Evolutionary conservation across 1,140 invertebrate species (phyloP).

Genomic region (Zaprionus gabonicus): DNA sequence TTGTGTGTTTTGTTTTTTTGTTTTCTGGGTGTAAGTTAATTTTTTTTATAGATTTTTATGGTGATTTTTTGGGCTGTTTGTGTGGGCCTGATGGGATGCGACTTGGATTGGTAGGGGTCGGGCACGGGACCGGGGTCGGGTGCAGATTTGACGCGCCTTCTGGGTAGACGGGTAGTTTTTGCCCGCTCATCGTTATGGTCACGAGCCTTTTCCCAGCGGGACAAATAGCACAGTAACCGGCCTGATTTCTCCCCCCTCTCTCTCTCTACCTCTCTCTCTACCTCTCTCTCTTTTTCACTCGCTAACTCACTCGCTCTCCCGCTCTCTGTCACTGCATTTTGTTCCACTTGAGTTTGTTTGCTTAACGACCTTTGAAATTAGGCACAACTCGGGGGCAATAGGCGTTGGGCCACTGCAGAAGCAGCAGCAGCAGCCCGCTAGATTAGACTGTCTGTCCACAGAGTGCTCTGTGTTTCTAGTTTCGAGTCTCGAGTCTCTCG

Average conservation of each 20-base stretch:
- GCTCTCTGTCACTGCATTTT: constrained; percentile 60
- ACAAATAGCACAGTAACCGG: constrained; percentile 11
- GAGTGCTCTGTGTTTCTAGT: not conserved
- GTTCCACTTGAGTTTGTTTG: constrained; percentile 84
- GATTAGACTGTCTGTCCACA: constrained; percentile 49
- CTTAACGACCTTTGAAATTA: constrained; percentile 84
- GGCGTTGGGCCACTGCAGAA: constrained; percentile 27
- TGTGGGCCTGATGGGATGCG: constrained; percentile 52
- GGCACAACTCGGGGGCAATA: constrained; percentile 77
- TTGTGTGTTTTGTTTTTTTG: constrained; percentile 22
- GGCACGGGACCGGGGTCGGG: constrained; percentile 6
- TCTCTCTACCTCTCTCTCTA: constrained; percentile 3
- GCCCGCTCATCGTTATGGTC: constrained; percentile 49
- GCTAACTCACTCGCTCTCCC: constrained; percentile 10
- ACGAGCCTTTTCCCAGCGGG: constrained; percentile 37
- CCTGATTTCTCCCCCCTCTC: not conserved
- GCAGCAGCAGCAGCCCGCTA: constrained; percentile 46
- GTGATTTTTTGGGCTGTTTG: constrained; percentile 76
- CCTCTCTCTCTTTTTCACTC: not conserved
- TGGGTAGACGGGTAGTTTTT: constrained; percentile 40
- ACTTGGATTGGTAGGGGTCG: constrained; percentile 8
- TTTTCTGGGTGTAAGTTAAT: constrained; percentile 32
- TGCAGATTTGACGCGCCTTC: constrained; percentile 38
- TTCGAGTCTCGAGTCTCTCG: constrained; percentile 6
- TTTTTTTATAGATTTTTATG: constrained; percentile 77